Base-by-base conservation (phyloP, 1,140 invertebrate genomes). In the Notospermus geniculatus region DNA sequence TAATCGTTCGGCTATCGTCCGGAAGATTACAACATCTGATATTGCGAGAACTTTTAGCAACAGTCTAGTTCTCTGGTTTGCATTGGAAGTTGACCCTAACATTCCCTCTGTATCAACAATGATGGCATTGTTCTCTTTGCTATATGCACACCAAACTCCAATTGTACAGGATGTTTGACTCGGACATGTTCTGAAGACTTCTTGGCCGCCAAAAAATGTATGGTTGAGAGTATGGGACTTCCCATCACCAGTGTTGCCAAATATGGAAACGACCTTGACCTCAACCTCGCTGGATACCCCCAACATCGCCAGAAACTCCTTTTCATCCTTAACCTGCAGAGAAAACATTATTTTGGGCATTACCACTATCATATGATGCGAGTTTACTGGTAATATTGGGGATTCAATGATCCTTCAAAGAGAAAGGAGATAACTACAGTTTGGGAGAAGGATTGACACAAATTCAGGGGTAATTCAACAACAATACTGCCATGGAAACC, bases 181-280 rank as follows among this genome's bases (percentile, higher is more conserved):
- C 0, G 85, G 78, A 17, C 88, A 90, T 0, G 90, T 91, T 62
- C 83, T 82, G 77, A 92, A 92, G 15, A 92, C 83, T 79, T 91
- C 87, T 65, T 85, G 76, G 0, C 89, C 89, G 70, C 85, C 78
- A 75, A 92, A 93, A 73, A 93, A 91, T 17, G 87, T 86, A 67
- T 91, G 85, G 80, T 93, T 93, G 58, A 93, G 75, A 0, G 90
- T 91, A 68, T 89, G 85, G 39, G 90, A 92, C 80, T 93, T 93
- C 1, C 91, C 91, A 82, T 92, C 90, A 0, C 91, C 90, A 1
- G 90, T 91, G 70, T 91, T 92, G 0, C 91, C 91, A 84, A 93
- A 91, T 72, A 93, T 91, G 1, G 91, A 91, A 1, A 93, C 86
- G 22, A 93, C 90, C 83, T 92, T 93, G 1, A 92, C 86, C n/a